Conservation (phyloP, 2,113 vertebrate genomes). For the Prochilodus magdalenae region DNA sequence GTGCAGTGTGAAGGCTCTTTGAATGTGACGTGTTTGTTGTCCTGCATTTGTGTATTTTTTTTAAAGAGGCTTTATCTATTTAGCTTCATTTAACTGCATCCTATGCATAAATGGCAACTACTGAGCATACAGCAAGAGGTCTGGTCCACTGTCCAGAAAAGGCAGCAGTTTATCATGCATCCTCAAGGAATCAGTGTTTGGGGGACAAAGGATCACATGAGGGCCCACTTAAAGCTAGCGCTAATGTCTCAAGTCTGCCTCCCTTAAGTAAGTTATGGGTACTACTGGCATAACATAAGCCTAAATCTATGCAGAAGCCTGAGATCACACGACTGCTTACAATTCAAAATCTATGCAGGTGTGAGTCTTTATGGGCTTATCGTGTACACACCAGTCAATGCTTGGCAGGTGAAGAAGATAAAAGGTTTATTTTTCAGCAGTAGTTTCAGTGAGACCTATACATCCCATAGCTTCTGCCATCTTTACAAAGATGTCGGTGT, state of each 20-base stretch:
- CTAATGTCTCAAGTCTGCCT: neutral
- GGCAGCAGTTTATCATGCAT: neutral
- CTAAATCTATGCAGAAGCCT: constrained; percentile 24
- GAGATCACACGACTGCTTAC: neutral
- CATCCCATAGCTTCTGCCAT: constrained; percentile 86
- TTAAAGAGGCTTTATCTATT: neutral
- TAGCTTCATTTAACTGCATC: constrained; percentile 9
- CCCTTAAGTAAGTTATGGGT: neutral
- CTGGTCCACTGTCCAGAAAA: neutral
- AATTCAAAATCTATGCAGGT: neutral
- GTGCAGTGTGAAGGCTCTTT: constrained; percentile 33
- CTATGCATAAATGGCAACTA: constrained; percentile 22
- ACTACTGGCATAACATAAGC: neutral
- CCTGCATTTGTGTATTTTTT: neutral
- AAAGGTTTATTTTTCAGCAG: constrained; percentile 91
- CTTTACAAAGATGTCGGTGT: constrained; percentile 86
- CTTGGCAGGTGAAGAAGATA: constrained; percentile 86
- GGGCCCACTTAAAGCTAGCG: no score
- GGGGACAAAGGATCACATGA: neutral
- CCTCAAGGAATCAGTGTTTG: neutral
- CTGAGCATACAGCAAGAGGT: neutral
- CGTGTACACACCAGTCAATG: constrained; percentile 76
- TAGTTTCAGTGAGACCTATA: constrained; percentile 84
- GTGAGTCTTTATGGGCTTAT: neutral
- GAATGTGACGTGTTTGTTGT: constrained; percentile 28